Percentiles rank a stretch among this genome's conserved stretches.
phyloP scores from a whole-genome alignment of 2,888 invertebrate genomes.

The Calephelis perditalis region DNA sequence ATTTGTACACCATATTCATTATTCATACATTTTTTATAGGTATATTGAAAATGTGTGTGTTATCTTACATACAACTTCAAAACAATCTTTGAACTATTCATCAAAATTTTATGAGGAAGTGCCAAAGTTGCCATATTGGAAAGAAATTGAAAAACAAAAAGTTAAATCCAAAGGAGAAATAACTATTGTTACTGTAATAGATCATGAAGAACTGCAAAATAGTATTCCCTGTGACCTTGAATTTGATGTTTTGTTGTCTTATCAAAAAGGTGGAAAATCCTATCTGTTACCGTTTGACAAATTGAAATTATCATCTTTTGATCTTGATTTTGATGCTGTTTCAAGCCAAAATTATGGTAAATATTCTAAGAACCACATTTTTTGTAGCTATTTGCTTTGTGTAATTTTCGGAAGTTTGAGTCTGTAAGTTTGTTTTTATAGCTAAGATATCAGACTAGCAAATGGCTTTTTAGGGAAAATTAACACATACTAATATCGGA shows the following conservation, averaged over 20 bases:
- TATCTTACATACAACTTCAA: constrained; percentile 39
- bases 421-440: too few species aligned
- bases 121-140: constrained; percentile 43
- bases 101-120: constrained; percentile 48
- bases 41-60: constrained; percentile 44
- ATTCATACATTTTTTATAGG: constrained; percentile 40
- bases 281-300: constrained; percentile 47
- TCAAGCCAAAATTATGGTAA: constrained; percentile 37
- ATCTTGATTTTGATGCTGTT: constrained; percentile 50
- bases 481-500: too few species aligned
- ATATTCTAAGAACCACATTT: constrained; percentile 19
- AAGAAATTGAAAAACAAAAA: constrained; percentile 33
- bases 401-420: too few species aligned
- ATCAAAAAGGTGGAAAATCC: constrained; percentile 37
- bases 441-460: too few species aligned
- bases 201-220: constrained; percentile 45
- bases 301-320: constrained; percentile 43
- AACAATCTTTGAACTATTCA: constrained; percentile 42
- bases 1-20: neutral
- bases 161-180: constrained; percentile 34
- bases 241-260: constrained; percentile 46
- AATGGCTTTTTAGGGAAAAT: too few species aligned
- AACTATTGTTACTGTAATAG: constrained; percentile 41
- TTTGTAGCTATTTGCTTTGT: constrained; percentile 9
- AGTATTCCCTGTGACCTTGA: constrained; percentile 41